phyloP scores from a whole-genome alignment of 2,113 vertebrate genomes.

The Oncorhynchus nerka region DNA sequence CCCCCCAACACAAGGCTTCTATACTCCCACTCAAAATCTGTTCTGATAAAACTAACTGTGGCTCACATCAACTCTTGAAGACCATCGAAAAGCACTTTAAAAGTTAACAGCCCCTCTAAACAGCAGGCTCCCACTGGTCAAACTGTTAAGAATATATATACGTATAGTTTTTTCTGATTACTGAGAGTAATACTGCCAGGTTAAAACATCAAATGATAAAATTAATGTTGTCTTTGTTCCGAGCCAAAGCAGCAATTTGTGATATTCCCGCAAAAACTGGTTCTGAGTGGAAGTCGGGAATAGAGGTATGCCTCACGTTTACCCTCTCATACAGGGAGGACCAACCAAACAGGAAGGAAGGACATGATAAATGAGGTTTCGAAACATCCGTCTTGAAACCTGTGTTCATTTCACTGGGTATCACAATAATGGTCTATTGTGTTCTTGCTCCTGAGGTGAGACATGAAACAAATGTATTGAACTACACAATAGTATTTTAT shows the following conservation, averaged over 20 bases:
- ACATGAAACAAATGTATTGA: not conserved
- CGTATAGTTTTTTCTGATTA: too few relatives aligned
- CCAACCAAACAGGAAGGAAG: constrained; percentile 22
- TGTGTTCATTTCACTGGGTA: constrained; percentile 44
- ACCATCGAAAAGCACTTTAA: too few relatives aligned
- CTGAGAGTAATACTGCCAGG: not conserved
- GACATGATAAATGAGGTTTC: constrained; percentile 38
- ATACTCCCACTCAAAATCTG: not conserved
- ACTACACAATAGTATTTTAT: constrained; percentile 34
- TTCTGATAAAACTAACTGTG: not conserved
- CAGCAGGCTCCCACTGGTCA: too few relatives aligned
- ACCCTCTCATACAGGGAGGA: not conserved
- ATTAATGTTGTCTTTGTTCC: not conserved
- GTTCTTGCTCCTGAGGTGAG: constrained; percentile 1
- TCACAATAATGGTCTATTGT: constrained; percentile 29
- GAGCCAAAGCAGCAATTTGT: not conserved
- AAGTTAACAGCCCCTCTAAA: too few relatives aligned
- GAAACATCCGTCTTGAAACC: constrained; percentile 33
- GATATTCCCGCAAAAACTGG: not conserved
- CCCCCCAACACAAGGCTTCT: not conserved
- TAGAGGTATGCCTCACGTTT: too few relatives aligned
- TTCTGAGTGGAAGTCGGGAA: too few relatives aligned
- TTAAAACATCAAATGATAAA: not conserved
- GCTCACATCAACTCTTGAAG: not conserved
- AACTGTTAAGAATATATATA: not conserved